These are phyloP conservation scores for Poeciliopsis prolifica DNA, from an alignment of 2,113 vertebrate species.

Conservation along the genomic window DNA sequence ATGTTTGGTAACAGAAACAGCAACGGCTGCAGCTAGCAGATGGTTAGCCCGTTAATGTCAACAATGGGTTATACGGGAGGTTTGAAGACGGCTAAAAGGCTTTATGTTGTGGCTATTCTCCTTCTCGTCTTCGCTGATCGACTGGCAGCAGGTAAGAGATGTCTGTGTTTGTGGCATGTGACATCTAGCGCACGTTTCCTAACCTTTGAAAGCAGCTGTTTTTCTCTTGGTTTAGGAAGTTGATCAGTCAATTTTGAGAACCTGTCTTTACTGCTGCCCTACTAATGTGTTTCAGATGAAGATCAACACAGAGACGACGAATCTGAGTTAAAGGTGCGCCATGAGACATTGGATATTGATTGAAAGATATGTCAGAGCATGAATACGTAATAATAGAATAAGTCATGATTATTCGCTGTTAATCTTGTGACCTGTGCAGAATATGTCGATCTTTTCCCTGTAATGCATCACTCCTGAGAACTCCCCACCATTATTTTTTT, in stretches of 20 bases:
- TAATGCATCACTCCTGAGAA: too few relatives aligned
- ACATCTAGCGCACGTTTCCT: neutral
- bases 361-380: neutral
- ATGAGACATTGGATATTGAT: neutral
- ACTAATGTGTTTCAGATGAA: slow-evolving; percentile 65
- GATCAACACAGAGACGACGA: slow-evolving; percentile 57
- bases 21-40: slow-evolving; percentile 62
- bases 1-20: slow-evolving; percentile 58
- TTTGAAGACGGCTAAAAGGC: slow-evolving; percentile 45
- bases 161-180: neutral
- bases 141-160: slow-evolving; percentile 71
- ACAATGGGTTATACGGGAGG: slow-evolving; percentile 56
- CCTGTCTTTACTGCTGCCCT: neutral
- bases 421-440: neutral
- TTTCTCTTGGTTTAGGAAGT: neutral
- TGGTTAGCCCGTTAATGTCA: slow-evolving; percentile 48
- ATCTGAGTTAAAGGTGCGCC: slow-evolving; percentile 68
- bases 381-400: neutral
- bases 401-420: neutral
- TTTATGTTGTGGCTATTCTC: slow-evolving; percentile 57
- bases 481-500: too few relatives aligned
- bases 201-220: slow-evolving; percentile 17
- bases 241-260: neutral
- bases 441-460: neutral
- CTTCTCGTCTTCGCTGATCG: slow-evolving; percentile 46